Evolutionary conservation across 2,888 invertebrate genomes (phyloP).

Genomic region (Desoria tigrina): DNA sequence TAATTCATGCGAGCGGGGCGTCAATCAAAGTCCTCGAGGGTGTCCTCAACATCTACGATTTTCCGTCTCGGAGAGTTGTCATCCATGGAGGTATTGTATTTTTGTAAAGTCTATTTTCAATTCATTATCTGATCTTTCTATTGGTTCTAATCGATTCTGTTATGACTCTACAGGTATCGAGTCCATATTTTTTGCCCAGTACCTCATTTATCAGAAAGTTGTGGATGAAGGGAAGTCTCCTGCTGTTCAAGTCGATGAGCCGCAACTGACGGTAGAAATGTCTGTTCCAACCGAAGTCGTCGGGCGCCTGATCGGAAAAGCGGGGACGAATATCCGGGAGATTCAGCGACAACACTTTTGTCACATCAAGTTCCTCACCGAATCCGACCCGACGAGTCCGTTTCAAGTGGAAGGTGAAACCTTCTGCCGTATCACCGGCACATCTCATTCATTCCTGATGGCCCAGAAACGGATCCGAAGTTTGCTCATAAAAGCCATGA

Average conservation of each 20-base stretch:
- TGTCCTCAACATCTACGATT: slow-evolving; percentile 27
- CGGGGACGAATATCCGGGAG: slow-evolving; percentile 32
- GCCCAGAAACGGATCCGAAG: slow-evolving; percentile 38
- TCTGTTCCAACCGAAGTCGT: slow-evolving; percentile 34
- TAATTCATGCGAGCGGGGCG: slow-evolving; percentile 58
- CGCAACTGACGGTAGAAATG: slow-evolving; percentile 40
- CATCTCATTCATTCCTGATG: slow-evolving; percentile 23
- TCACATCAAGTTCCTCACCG: slow-evolving; percentile 36
- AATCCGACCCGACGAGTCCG: slow-evolving; percentile 26
- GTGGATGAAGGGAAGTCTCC: slow-evolving; percentile 30
- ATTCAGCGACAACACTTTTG: slow-evolving; percentile 34
- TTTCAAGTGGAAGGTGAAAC: slow-evolving; percentile 23
- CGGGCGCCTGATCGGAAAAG: slow-evolving; percentile 42
- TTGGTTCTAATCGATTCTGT: too few relatives aligned
- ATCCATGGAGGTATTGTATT: slow-evolving; percentile 33
- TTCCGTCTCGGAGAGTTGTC: slow-evolving; percentile 28
- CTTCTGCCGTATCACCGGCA: slow-evolving; percentile 35
- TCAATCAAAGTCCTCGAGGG: slow-evolving; percentile 39
- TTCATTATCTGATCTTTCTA: background rate
- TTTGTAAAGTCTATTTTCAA: background rate
- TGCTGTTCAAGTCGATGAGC: slow-evolving; percentile 23
- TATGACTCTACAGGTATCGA: slow-evolving; percentile 23
- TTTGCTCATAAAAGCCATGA: slow-evolving; percentile 31
- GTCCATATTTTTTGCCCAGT: slow-evolving; percentile 33
- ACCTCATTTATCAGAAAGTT: slow-evolving; percentile 31